Percentiles rank a stretch among this genome's conserved stretches.
These are phyloP conservation scores for Ceratosolen solmsi DNA, from an alignment of 1,140 invertebrate species.

Conservation along the genomic window DNA sequence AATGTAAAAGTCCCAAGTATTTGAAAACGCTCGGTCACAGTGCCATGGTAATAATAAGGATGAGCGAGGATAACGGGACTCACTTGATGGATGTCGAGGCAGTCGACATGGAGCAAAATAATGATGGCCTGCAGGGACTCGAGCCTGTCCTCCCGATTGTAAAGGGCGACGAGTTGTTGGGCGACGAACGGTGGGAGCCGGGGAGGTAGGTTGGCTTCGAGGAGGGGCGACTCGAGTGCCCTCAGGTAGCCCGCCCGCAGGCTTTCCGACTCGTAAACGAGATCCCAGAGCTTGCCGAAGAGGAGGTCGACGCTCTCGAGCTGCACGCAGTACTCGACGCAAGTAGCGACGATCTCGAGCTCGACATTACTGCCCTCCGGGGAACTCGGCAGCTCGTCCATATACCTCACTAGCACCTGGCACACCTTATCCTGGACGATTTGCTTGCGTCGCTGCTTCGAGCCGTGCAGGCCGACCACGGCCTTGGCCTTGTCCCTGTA, in stretches of 20 bases:
- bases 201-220: conserved; percentile 73
- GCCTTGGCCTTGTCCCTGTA: conserved; percentile 82
- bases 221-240: conserved; percentile 71
- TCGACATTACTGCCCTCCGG: conserved; percentile 57
- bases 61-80: background rate
- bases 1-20: too few species aligned
- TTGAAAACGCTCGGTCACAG: too few species aligned
- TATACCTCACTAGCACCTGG: conserved; percentile 72
- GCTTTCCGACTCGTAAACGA: conserved; percentile 68
- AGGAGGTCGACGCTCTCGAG: conserved; percentile 73
- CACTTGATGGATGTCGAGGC: conserved; percentile 91
- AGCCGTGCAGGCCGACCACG: conserved; percentile 76
- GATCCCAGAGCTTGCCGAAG: conserved; percentile 75
- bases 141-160: conserved; percentile 74
- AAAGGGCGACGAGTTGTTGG: conserved; percentile 79
- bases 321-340: conserved; percentile 69
- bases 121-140: conserved; percentile 86
- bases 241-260: conserved; percentile 71
- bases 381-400: conserved; percentile 75
- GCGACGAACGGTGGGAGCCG: conserved; percentile 78
- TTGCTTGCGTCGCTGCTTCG: conserved; percentile 75
- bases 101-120: conserved; percentile 86
- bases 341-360: conserved; percentile 64
- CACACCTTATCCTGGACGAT: conserved; percentile 78
- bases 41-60: too few species aligned